Evolutionary conservation across 2,888 invertebrate species (phyloP), one percentile per base, ranked within the genome.

Genomic region (Acronicta aceris): DNA sequence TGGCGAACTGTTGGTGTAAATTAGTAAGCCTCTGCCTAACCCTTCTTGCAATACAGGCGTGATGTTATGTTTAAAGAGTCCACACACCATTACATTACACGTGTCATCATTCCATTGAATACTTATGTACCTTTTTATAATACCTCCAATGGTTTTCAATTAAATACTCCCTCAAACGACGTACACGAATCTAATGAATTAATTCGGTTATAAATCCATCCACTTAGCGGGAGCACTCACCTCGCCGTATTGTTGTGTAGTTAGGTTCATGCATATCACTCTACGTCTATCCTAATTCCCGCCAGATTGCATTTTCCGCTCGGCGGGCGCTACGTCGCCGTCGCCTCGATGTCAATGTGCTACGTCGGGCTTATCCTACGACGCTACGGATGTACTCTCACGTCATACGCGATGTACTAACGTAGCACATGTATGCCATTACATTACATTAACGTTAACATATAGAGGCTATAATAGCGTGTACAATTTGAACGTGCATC

Each of bases 221-320:
- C 52, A 49, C 48, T 59, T 40, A 45, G 50, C 41, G 17, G 0
- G 36, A 57, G 42, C 52, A 59, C 41, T 60, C 40, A 49, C 61
- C 53, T 41, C 16, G 51, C 16, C 33, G 43, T 51, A 68, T 68
- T 45, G 53, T 57, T 43, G n/a, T 48, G 38, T 60, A 60, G 53
- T 40, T 55, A 46, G 25, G 15, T 53, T 25, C 21, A 12, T 50
- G 66, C 65, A 62, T 61, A 63, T 57, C 30, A 40, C 61, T 50
- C 21, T 55, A 56, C 60, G 58, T 65, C 59, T 63, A 60, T 61
- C 67, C 65, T 74, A 74, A 79, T 79, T 77, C 76, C 70, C 50
- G 61, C 52, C 76, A 76, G 76, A 81, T 83, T 82, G 81, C 76
- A 81, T 84, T 83, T 84, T 73, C 78, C 78, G 78, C 78, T 77